Percentiles rank a stretch among this genome's conserved stretches.
Conservation (phyloP, 2,113 vertebrate species). For the Tetrao urogallus region DNA sequence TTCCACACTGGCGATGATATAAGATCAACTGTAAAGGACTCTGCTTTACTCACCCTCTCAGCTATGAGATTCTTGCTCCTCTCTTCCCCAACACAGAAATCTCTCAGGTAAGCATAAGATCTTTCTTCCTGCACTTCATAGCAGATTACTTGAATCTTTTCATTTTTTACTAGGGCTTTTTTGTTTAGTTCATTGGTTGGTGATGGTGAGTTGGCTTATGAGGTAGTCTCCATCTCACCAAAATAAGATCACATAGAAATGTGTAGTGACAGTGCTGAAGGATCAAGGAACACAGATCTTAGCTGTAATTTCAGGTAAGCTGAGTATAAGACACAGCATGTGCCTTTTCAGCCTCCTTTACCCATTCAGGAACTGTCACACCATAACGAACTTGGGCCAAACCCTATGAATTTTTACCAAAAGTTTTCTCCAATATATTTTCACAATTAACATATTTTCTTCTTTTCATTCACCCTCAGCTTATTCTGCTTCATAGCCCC, state of each 20-base stretch:
- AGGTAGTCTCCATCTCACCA: neutral
- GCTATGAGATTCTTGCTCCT: accelerated
- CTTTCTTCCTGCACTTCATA: neutral
- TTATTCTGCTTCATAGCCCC: neutral
- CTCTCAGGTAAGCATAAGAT: neutral
- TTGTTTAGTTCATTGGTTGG: neutral
- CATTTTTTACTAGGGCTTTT: neutral
- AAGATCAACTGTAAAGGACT: neutral
- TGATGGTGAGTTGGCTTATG: neutral
- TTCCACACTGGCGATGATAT: neutral
- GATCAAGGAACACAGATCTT: neutral
- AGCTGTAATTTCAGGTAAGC: neutral
- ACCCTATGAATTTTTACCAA: neutral
- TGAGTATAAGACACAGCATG: neutral
- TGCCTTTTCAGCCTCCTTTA: neutral
- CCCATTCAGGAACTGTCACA: neutral
- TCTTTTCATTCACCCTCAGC: neutral
- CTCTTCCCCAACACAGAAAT: neutral
- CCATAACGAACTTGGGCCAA: neutral
- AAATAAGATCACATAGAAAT: neutral
- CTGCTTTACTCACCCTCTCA: neutral
- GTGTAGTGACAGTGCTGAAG: neutral
- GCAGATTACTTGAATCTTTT: neutral
- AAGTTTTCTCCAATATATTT: neutral
- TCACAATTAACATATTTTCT: neutral